phyloP scores from a whole-genome alignment of 2,888 invertebrate genomes.

The Thyatira batis region DNA sequence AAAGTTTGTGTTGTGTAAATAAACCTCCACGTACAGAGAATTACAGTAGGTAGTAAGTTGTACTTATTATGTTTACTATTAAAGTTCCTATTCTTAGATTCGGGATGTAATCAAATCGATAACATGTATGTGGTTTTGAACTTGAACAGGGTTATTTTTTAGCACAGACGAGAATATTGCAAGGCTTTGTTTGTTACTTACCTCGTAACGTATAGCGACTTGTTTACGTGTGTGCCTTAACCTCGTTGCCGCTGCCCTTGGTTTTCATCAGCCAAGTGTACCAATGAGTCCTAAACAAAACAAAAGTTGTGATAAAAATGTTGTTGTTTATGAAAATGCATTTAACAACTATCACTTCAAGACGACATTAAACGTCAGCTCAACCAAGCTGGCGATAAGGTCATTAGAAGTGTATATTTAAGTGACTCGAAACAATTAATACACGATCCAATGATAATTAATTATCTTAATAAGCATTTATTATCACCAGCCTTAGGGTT shows the following conservation, averaged over 20 bases:
- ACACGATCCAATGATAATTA: too few species aligned
- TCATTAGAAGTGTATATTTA: too few species aligned
- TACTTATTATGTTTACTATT: not conserved
- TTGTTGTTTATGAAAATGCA: constrained; percentile 1
- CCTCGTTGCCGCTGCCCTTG: constrained; percentile 65
- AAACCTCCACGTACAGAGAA: constrained; percentile 21
- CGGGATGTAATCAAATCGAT: too few species aligned
- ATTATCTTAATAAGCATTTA: too few species aligned
- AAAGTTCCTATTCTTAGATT: too few species aligned
- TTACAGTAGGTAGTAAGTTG: not conserved
- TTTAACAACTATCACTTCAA: too few species aligned
- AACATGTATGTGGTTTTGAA: too few species aligned
- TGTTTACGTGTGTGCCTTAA: constrained; percentile 59
- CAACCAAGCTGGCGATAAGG: too few species aligned
- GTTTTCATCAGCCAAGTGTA: constrained; percentile 50
- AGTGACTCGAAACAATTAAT: too few species aligned
- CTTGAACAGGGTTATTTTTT: too few species aligned
- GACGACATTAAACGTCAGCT: too few species aligned
- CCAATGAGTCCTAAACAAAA: constrained; percentile 44
- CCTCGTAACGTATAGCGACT: constrained; percentile 69
- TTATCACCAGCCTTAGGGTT: too few species aligned
- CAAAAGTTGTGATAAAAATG: constrained; percentile 16
- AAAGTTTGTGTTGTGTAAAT: constrained; percentile 41
- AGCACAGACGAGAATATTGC: constrained; percentile 42
- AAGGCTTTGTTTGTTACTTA: constrained; percentile 62